Percentiles rank a stretch among this genome's conserved stretches.
Evolutionary conservation across 2,113 vertebrate species (phyloP).

Genomic region (Lampris megalopsis): DNA sequence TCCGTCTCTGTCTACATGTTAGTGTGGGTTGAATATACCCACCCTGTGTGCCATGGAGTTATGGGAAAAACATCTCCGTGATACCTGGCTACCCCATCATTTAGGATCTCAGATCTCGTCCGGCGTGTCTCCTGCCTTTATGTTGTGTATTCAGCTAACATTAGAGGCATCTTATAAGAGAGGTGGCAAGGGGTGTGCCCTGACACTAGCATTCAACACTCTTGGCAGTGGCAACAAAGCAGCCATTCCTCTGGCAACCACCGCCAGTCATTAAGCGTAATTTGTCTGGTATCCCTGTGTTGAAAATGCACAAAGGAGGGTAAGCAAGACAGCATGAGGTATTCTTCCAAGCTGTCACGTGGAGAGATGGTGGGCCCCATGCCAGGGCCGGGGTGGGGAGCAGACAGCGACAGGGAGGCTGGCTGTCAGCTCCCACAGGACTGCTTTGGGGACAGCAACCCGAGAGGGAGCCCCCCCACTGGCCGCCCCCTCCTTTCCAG

Average conservation of each 20-base stretch:
- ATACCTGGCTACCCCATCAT: background rate
- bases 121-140: slow-evolving; percentile 6
- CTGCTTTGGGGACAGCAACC: slow-evolving; percentile 75
- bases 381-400: slow-evolving; percentile 35
- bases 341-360: slow-evolving; percentile 80
- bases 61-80: background rate
- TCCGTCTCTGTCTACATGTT: background rate
- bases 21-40: background rate
- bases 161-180: slow-evolving; percentile 40
- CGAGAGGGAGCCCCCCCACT: slow-evolving; percentile 63
- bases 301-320: slow-evolving; percentile 74
- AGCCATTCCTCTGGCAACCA: slow-evolving; percentile 72
- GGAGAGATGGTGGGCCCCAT: slow-evolving; percentile 77
- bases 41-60: no score
- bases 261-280: slow-evolving; percentile 76
- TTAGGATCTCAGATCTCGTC: slow-evolving; percentile 12
- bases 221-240: slow-evolving; percentile 73
- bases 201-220: slow-evolving; percentile 66
- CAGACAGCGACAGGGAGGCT: slow-evolving; percentile 79
- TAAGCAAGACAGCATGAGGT: slow-evolving; percentile 78
- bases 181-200: slow-evolving; percentile 37
- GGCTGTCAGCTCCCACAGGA: slow-evolving; percentile 77
- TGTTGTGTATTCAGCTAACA: slow-evolving; percentile 26
- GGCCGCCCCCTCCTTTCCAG: slow-evolving; percentile 49
- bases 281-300: slow-evolving; percentile 81